These are phyloP conservation scores for Callimorpha dominula DNA, from an alignment of 2,888 invertebrate genomes.

Conservation along the genomic window DNA sequence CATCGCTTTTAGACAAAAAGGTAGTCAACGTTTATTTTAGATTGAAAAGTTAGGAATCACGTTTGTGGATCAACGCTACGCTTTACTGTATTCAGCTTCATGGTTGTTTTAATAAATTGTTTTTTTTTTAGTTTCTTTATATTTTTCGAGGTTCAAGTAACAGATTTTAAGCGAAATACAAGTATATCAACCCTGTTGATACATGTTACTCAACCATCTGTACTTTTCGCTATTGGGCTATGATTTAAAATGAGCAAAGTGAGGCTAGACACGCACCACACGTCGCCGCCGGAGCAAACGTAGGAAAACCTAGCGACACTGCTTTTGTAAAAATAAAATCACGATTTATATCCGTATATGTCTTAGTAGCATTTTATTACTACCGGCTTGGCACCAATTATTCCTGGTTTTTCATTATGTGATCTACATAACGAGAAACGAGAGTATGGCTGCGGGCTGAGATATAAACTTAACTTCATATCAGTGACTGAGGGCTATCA, in stretches of 20 bases:
- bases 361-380: constrained; percentile 31
- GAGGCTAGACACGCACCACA: constrained; percentile 51
- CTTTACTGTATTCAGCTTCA: constrained; percentile 29
- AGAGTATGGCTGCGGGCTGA: constrained; percentile 28
- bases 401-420: constrained; percentile 39
- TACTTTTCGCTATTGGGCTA: constrained; percentile 46
- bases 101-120: constrained; percentile 12
- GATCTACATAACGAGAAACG: constrained; percentile 19
- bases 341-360: constrained; percentile 32
- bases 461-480: constrained; percentile 35
- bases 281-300: constrained; percentile 18
- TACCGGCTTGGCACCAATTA: constrained; percentile 31
- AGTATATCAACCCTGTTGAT: constrained; percentile 56
- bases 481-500: constrained; percentile 25
- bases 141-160: constrained; percentile 51
- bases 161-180: constrained; percentile 62
- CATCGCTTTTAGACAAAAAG: constrained; percentile 47
- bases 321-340: constrained; percentile 31
- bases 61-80: constrained; percentile 29
- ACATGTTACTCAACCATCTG: constrained; percentile 52
- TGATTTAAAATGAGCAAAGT: constrained; percentile 47
- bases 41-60: constrained; percentile 31
- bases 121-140: constrained; percentile 49
- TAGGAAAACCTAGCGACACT: constrained; percentile 29
- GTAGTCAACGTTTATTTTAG: constrained; percentile 44